Evolutionary conservation across 2,797 vertebrate species (phyloP).

Genomic region (Anisognathus igniventris): DNA sequence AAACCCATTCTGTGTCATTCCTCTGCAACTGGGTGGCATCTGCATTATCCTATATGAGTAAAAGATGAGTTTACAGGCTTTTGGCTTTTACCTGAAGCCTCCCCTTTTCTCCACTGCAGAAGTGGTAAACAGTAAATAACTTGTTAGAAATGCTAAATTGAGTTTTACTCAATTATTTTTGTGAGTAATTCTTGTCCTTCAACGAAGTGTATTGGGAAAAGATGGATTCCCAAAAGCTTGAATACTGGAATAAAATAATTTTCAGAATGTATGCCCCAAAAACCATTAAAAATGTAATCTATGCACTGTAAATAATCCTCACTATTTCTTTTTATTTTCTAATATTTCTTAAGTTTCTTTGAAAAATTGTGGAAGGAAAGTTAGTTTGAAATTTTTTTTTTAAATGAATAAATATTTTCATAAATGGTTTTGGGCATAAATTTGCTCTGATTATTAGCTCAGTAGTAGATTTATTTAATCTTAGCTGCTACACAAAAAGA

Average conservation of each 20-base stretch:
- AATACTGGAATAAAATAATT: not conserved
- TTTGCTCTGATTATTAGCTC: not conserved
- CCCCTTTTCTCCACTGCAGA: not conserved
- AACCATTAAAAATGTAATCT: not conserved
- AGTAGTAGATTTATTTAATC: not conserved
- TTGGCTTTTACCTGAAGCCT: not conserved
- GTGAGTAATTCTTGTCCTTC: not conserved
- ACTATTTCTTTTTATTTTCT: not conserved
- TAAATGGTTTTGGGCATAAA: not conserved
- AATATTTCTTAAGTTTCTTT: not conserved
- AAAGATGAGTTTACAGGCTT: not conserved
- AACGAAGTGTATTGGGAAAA: not conserved
- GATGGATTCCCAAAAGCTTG: not conserved
- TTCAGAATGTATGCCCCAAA: not conserved
- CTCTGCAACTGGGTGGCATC: not conserved
- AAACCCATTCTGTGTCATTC: not conserved
- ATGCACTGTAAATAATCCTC: not conserved
- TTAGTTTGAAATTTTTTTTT: not conserved
- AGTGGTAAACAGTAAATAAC: not conserved
- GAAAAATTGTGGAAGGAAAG: not conserved
- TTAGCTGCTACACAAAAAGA: not conserved
- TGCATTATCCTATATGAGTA: not conserved
- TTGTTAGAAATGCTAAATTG: not conserved
- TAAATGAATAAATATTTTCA: not conserved
- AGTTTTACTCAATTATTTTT: not conserved